Percentiles rank a stretch among this genome's conserved stretches.
These are phyloP conservation scores for Plumapathes pennacea DNA, from an alignment of 92 coral and sea anemone species.

Conservation along the genomic window DNA sequence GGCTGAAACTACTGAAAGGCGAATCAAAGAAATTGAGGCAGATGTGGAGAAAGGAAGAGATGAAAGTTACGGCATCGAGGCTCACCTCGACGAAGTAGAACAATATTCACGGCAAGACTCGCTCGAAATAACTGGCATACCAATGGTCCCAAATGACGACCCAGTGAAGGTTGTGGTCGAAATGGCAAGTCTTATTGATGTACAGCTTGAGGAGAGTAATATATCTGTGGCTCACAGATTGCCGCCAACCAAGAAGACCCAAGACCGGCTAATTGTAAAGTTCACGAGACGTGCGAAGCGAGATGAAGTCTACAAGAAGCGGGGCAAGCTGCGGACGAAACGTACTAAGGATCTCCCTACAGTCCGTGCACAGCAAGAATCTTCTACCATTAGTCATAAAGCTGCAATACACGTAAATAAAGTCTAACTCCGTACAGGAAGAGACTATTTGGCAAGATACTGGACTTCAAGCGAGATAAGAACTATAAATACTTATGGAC, in stretches of 20 bases:
- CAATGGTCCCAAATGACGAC: not conserved
- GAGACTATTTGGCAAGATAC: too few species aligned
- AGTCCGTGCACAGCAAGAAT: too few species aligned
- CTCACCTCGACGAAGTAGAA: not conserved
- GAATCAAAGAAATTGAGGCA: not conserved
- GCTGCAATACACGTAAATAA: too few species aligned
- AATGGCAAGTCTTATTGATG: slow-evolving; percentile 15
- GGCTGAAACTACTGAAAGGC: not conserved
- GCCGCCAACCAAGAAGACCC: slow-evolving; percentile 12
- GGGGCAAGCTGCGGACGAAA: slow-evolving; percentile 18
- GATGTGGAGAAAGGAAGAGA: not conserved
- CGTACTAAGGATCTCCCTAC: slow-evolving; percentile 20
- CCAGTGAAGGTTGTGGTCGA: slow-evolving; percentile 4
- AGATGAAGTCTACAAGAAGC: slow-evolving; percentile 27
- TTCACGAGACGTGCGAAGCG: slow-evolving; percentile 20
- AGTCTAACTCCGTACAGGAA: too few species aligned
- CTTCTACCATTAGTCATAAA: too few species aligned
- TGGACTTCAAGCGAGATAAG: not conserved
- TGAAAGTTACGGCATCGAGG: not conserved
- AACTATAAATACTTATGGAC: slow-evolving; percentile 17
- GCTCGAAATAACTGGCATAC: slow-evolving; percentile 7
- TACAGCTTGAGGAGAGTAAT: not conserved
- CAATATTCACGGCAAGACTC: not conserved
- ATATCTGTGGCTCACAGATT: slow-evolving; percentile 20
- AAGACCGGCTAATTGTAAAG: slow-evolving; percentile 18